Evolutionary conservation across 2,797 vertebrate species (phyloP).

Genomic region (Lepidocolaptes lacrymiger): DNA sequence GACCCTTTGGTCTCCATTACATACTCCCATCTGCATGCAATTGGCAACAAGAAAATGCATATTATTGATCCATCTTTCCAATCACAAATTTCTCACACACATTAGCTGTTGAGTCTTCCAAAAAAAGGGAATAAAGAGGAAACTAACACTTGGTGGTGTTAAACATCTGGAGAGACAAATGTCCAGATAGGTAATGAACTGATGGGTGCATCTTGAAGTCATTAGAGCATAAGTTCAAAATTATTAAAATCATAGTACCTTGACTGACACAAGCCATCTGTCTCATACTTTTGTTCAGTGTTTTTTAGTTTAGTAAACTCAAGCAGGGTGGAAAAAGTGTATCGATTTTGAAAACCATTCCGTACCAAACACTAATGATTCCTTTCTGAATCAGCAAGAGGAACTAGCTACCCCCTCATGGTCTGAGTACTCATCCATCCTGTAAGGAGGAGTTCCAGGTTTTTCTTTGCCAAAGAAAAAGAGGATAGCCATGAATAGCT

Average conservation of each 20-base stretch:
- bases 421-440: not conserved
- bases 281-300: not conserved
- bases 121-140: not conserved
- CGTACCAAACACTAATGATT: not conserved
- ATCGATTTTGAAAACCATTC: not conserved
- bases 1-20: not conserved
- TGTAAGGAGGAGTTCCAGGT: not conserved
- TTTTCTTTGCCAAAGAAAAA: not conserved
- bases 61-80: not conserved
- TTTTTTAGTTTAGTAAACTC: not conserved
- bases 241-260: not conserved
- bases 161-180: not conserved
- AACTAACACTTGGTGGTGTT: rapidly evolving
- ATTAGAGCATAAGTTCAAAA: not conserved
- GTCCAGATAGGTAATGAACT: not conserved
- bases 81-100: not conserved
- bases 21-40: not conserved
- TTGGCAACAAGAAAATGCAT: rapidly evolving
- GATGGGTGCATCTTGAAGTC: not conserved
- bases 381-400: not conserved
- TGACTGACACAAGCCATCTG: not conserved
- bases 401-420: not conserved
- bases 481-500: not conserved
- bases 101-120: not conserved
- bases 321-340: not conserved